Base-by-base conservation (phyloP, 2,888 invertebrate genomes). In the Exocentrus adspersus region DNA sequence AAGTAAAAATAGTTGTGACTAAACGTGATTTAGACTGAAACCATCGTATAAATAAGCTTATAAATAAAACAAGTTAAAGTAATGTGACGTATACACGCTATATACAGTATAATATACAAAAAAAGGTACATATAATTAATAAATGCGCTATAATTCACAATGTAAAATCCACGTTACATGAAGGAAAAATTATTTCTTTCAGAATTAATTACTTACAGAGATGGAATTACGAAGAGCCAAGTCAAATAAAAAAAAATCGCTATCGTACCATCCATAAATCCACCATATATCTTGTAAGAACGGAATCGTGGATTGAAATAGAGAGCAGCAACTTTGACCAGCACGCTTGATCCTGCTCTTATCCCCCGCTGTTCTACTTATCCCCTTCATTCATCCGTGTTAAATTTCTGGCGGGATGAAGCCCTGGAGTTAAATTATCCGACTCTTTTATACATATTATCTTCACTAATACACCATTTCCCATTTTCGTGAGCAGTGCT, bases 321-420 rank as follows among this genome's bases (percentile, higher is more conserved):
- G 78, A 75, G 72, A 73, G 72, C 72, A 73, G 72, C 73, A 76
- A 77, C 75, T 76, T 75, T 77, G 77, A 76, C 75, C 79, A 72
- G 71, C 71, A 64, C 69, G 68, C 60, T 71, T 78, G 75, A 76
- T 77, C 75, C 75, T 65, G 68, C 67, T 64, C 61, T 76, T 76
- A 75, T 75, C 72, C 72, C 72, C 71, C 64, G 70, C 72, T 74
- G 71, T 67, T 74, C 73, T 73, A 73, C 77, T 77, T 77, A 76
- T 77, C 75, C 75, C 73, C 70, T 77, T 77, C 77, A 77, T 77
- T 77, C 76, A 76, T 76, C 75, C 76, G 75, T 75, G 75, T 76
- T 77, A 77, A 77, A 76, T 73, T 72, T 65, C 65, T 41, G 54
- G 57, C 45, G 57, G 57, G 45, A 28, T 46, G 57, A 63, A 70